phyloP scores from a whole-genome alignment of 2,113 vertebrate species.

The Syngnathoides biaculeatus region DNA sequence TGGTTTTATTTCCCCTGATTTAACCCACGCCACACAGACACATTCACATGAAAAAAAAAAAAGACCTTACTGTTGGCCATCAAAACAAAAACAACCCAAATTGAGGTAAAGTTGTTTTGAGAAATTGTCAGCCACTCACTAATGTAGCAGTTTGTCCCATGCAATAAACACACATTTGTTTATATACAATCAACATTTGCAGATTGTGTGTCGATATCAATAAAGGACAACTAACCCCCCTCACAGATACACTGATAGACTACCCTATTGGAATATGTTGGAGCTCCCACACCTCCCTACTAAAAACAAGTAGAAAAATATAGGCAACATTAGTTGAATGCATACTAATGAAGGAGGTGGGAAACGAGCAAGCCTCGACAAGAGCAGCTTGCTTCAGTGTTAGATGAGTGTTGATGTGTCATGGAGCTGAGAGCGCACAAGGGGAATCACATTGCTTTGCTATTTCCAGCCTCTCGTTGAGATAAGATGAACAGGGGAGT shows the following conservation, averaged over 20 bases:
- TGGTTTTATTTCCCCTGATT: no score
- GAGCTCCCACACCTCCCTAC: not conserved
- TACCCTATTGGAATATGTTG: not conserved
- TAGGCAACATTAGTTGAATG: not conserved
- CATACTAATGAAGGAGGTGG: conserved; percentile 12
- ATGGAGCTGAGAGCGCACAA: conserved; percentile 28
- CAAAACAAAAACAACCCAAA: not conserved
- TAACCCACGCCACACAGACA: no score
- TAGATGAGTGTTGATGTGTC: conserved; percentile 50
- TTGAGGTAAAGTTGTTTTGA: no score
- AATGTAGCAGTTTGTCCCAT: no score
- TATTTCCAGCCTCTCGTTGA: conserved; percentile 64
- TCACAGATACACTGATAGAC: not conserved
- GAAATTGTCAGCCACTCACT: no score
- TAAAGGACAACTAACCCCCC: no score
- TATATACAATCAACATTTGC: no score
- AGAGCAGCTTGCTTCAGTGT: conserved; percentile 22
- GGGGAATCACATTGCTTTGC: conserved; percentile 28
- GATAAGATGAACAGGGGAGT: conserved; percentile 52
- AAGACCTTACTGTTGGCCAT: not conserved
- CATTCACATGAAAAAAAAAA: no score
- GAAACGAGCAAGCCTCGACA: conserved; percentile 9
- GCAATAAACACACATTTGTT: no score
- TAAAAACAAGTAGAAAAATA: not conserved
- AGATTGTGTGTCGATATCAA: no score